Percentiles rank a stretch among this genome's conserved stretches.
These are phyloP conservation scores for Andrena hattorfiana DNA, from an alignment of 2,888 invertebrate species.

Conservation along the genomic window DNA sequence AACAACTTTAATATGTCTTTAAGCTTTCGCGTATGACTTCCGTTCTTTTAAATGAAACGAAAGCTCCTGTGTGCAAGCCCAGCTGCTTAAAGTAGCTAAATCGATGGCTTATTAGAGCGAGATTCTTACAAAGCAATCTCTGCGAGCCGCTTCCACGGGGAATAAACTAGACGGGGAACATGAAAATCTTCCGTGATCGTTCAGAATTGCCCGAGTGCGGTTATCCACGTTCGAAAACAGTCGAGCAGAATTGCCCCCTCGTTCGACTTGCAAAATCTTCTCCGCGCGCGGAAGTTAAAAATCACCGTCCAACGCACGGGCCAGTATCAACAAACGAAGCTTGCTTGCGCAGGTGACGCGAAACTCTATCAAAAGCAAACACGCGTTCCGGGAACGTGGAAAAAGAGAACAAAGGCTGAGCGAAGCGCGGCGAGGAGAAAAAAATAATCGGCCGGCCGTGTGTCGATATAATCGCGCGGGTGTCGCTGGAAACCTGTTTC, in stretches of 20 bases:
- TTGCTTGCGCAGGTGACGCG: conserved; percentile 1
- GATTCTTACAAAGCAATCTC: conserved; percentile 1
- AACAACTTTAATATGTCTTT: conserved; percentile 8
- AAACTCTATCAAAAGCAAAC: conserved; percentile 20
- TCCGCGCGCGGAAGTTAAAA: neutral
- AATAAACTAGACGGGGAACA: no score
- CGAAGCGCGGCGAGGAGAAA: neutral
- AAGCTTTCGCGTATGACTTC: conserved; percentile 26
- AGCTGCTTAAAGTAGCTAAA: neutral
- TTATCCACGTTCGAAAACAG: neutral
- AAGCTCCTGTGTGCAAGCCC: neutral
- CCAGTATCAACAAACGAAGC: neutral
- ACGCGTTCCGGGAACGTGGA: neutral
- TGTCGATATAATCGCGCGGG: conserved; percentile 19
- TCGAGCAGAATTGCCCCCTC: neutral
- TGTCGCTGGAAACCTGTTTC: conserved; percentile 9
- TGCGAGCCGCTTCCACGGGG: no score
- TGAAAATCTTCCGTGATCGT: no score
- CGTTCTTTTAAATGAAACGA: neutral
- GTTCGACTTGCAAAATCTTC: conserved; percentile 13
- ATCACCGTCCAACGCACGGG: neutral
- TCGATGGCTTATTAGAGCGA: conserved; percentile 9
- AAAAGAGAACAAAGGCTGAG: neutral
- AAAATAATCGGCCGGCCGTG: conserved; percentile 7
- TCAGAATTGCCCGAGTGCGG: neutral